Base-by-base conservation (phyloP, 2,113 vertebrate genomes). In the Chiloscyllium plagiosum region DNA sequence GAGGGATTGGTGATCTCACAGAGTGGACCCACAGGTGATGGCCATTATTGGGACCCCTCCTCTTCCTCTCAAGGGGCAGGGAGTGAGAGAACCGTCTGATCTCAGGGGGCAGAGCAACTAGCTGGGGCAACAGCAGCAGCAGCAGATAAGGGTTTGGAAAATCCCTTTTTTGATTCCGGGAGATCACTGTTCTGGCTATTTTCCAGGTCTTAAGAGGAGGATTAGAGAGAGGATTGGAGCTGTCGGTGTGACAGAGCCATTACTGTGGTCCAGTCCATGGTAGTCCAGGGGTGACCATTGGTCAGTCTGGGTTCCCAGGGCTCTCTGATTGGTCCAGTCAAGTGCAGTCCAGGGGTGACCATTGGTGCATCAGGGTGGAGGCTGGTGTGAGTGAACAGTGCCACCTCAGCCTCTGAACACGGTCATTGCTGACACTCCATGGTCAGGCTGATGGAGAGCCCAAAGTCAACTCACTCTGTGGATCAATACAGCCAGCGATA, bases 401-500 rank as follows among this genome's bases (percentile, higher is more conserved):
- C 56, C 7, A 5, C 29, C 2, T 10, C 0, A 10, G 6, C 29
- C 65, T 29, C n/a, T n/a, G 1, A 68, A 22, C 1, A 17, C 90
- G 4, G 10, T 20, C n/a, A 65, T 17, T 29, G 22, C 7, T 5
- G 52, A 13, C 19, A 29, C 0, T 70, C 96, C 80, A 87, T 50
- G 20, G 83, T 52, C 6, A 3, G 3, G 12, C 2, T 10, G 6
- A 29, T 7, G 42, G 85, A 86, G 47, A 50, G 22, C 24, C 42
- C 24, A 24, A 3, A 24, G 56, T 61, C 24, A 42, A 26, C 24
- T 50, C 89, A 72, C 66, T 96, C 96, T 96, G 96, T 97, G n/a
- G 42, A 50, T 95, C 96, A 97, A 96, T 69, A 98, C 97, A 96
- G 96, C 97, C 24, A 92, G 24, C 96, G 33, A 47, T 97, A 96